Percentiles rank a stretch among this genome's conserved stretches.
Conservation (phyloP, 2,113 vertebrate species). For the Carettochelys insculpta region DNA sequence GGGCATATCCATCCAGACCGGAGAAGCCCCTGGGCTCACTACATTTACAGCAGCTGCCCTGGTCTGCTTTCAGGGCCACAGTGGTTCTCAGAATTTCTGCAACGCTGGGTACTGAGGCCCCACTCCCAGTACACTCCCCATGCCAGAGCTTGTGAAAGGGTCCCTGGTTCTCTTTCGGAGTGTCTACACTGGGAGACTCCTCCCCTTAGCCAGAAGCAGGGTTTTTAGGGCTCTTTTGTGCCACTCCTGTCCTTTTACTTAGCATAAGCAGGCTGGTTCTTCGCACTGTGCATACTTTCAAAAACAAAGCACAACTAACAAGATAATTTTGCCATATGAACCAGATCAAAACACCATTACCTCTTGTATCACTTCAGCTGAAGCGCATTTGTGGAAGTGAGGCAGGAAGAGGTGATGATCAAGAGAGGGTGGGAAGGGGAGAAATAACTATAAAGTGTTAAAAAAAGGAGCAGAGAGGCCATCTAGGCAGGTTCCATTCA, state of each 20-base stretch:
- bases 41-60: neutral
- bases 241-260: neutral
- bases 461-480: neutral
- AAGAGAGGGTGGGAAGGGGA: neutral
- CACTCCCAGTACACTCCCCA: neutral
- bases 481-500: neutral
- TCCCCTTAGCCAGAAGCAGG: neutral
- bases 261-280: neutral
- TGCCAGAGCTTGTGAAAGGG: neutral
- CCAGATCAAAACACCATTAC: neutral
- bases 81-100: neutral
- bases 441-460: neutral
- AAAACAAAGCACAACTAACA: neutral
- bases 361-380: neutral
- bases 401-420: neutral
- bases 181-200: neutral
- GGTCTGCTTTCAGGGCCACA: neutral
- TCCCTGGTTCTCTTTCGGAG: neutral
- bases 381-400: neutral
- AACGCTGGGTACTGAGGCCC: neutral
- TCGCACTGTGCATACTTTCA: neutral
- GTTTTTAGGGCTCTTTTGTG: neutral
- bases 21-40: neutral
- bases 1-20: neutral
- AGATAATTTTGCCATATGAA: neutral